Percentiles rank a stretch among this genome's conserved stretches.
phyloP scores from a whole-genome alignment of 2,888 invertebrate genomes.

The Formica aserva region DNA sequence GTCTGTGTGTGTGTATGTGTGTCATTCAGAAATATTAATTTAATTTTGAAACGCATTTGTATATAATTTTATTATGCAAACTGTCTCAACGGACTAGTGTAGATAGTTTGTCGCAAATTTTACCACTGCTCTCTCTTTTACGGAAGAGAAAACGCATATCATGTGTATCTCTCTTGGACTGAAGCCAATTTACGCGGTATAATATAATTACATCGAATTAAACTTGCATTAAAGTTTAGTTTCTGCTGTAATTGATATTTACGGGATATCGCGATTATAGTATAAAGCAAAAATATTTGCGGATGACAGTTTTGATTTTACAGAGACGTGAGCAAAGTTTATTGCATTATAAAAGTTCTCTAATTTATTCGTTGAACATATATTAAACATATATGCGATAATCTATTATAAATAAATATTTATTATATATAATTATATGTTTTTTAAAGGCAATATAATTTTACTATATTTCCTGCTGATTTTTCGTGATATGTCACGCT shows the following conservation, averaged over 20 bases:
- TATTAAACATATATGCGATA: not conserved
- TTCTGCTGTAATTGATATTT: conserved; percentile 33
- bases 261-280: conserved; percentile 15
- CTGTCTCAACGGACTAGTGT: not conserved
- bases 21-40: not conserved
- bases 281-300: not conserved
- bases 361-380: not conserved
- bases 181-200: conserved; percentile 28
- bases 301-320: not conserved
- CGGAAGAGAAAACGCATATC: conserved; percentile 18
- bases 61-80: not conserved
- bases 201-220: conserved; percentile 44
- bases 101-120: conserved; percentile 12
- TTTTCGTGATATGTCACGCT: conserved; percentile 1
- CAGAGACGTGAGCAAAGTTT: not conserved
- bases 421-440: not conserved
- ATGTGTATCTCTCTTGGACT: conserved; percentile 44
- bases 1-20: not conserved
- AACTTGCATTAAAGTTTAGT: conserved; percentile 47
- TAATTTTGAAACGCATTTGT: not conserved
- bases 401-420: not conserved
- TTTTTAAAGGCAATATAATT: not conserved
- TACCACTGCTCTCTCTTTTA: not conserved
- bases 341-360: not conserved
- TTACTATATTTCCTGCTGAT: not conserved